phyloP scores from a whole-genome alignment of 2,888 invertebrate species.

The Dioctria rufipes region DNA sequence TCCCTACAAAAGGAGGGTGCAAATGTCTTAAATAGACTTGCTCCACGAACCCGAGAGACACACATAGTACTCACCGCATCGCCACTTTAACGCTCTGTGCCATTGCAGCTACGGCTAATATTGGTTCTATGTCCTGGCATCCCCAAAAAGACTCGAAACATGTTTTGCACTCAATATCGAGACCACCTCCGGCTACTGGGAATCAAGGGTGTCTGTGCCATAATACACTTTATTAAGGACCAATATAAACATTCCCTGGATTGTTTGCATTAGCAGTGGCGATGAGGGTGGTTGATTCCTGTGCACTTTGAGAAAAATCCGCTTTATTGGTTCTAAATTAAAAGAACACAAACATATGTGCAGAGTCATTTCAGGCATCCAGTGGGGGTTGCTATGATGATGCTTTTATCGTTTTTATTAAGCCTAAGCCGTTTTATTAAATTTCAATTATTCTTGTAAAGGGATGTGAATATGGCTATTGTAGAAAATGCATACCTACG shows the following conservation, averaged over 20 bases:
- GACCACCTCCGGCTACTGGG: slow-evolving; percentile 19
- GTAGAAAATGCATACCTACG: too few species aligned
- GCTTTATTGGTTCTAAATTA: slow-evolving; percentile 51
- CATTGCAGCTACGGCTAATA: slow-evolving; percentile 11
- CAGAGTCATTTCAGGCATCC: neutral
- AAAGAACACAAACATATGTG: slow-evolving; percentile 32
- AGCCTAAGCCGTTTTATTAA: neutral
- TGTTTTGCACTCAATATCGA: slow-evolving; percentile 38
- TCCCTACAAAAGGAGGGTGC: slow-evolving; percentile 14
- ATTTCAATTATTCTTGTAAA: too few species aligned
- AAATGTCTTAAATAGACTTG: slow-evolving; percentile 4
- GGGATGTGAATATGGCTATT: too few species aligned
- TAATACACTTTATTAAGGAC: slow-evolving; percentile 53
- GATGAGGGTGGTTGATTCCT: slow-evolving; percentile 12
- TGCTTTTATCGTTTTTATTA: neutral
- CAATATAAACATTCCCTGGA: slow-evolving; percentile 49
- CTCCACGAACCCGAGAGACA: neutral
- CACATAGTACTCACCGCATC: neutral
- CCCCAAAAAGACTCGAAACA: slow-evolving; percentile 4
- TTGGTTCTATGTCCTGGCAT: neutral
- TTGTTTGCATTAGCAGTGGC: slow-evolving; percentile 28
- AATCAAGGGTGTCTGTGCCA: slow-evolving; percentile 22
- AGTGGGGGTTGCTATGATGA: neutral
- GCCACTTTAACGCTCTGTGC: neutral
- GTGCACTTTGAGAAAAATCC: slow-evolving; percentile 33